Evolutionary conservation across 1,140 invertebrate species (phyloP).

Genomic region (Pseudomyrmex flavicornis): DNA sequence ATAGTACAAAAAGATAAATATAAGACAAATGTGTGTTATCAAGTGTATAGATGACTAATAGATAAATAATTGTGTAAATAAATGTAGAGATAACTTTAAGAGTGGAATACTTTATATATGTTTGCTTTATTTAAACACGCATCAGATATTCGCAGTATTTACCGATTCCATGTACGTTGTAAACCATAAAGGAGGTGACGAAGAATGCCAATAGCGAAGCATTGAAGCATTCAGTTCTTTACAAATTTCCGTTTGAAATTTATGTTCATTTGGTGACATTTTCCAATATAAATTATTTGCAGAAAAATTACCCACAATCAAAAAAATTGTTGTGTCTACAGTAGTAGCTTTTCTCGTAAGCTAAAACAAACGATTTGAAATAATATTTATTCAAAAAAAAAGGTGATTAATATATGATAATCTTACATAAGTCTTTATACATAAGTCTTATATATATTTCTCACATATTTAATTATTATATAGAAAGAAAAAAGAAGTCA

Average conservation of each 20-base stretch:
- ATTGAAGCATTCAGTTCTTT: background rate
- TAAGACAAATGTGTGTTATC: too few species aligned
- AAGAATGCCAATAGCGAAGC: background rate
- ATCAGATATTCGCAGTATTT: background rate
- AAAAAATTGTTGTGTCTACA: background rate
- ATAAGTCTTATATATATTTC: too few species aligned
- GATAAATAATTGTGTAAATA: too few species aligned
- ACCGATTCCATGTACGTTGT: constrained; percentile 63
- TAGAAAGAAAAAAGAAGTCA: too few species aligned
- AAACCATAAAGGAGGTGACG: constrained; percentile 56
- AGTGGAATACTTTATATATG: too few species aligned
- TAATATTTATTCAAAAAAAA: too few species aligned
- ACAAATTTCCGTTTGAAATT: background rate
- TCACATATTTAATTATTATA: too few species aligned
- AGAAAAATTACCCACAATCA: constrained; percentile 7
- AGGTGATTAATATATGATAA: too few species aligned
- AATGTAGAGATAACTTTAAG: too few species aligned
- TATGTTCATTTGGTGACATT: background rate
- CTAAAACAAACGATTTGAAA: constrained; percentile 7
- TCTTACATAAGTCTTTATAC: too few species aligned
- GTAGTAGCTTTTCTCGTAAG: background rate
- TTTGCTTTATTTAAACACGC: background rate
- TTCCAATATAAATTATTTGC: background rate
- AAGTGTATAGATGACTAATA: too few species aligned
- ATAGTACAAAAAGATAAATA: too few species aligned